These are phyloP conservation scores for Cantharis flavilabris DNA, from an alignment of 2,888 invertebrate genomes.

Conservation along the genomic window DNA sequence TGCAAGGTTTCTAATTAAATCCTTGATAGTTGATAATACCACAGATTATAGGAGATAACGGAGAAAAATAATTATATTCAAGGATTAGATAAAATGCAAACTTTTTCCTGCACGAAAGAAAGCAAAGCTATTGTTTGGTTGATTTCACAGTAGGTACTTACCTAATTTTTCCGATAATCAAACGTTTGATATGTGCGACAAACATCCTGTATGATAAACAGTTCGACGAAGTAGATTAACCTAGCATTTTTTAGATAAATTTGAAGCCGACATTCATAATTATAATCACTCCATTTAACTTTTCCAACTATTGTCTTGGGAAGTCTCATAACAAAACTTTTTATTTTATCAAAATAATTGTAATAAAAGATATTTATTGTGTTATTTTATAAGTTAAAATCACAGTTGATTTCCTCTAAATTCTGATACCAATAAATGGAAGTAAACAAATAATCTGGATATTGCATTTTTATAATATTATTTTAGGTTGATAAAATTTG, in stretches of 20 bases:
- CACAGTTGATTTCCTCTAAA: neutral
- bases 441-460: neutral
- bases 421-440: neutral
- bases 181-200: neutral
- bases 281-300: constrained; percentile 1
- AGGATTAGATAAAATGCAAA: neutral
- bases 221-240: neutral
- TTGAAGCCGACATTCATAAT: neutral
- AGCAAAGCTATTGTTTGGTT: neutral
- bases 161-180: neutral
- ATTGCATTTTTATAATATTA: neutral
- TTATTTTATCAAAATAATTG: neutral
- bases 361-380: neutral
- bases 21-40: neutral
- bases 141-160: neutral
- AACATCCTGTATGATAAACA: neutral
- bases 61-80: neutral
- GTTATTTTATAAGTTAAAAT: neutral
- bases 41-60: neutral
- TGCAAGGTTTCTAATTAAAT: neutral
- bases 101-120: neutral
- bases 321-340: neutral
- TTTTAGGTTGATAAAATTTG: neutral
- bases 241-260: neutral
- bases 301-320: neutral